Evolutionary conservation across 1,140 invertebrate genomes (phyloP).

Genomic region (Drosophila kepulauana): DNA sequence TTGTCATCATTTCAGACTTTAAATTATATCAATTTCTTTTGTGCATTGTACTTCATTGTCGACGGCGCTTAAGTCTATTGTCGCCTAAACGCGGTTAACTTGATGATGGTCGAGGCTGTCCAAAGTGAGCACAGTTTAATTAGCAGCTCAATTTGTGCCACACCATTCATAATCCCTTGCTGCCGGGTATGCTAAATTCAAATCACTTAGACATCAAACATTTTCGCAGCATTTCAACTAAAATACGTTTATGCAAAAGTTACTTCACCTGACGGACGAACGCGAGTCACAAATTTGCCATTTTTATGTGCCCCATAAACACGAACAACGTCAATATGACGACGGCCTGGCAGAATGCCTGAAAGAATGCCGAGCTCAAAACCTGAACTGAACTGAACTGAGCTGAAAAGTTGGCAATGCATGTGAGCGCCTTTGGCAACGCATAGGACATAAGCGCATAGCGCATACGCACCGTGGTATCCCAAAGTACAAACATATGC

Average conservation of each 20-base stretch:
- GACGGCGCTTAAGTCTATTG: constrained; percentile 68
- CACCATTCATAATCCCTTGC: neutral
- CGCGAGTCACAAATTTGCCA: constrained; percentile 57
- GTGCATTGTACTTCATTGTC: neutral
- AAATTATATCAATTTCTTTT: constrained; percentile 75
- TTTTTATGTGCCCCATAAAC: constrained; percentile 64
- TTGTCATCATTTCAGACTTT: constrained; percentile 56
- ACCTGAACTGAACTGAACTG: neutral
- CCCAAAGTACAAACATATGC: constrained; percentile 44
- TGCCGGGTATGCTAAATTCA: neutral
- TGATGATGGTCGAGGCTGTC: constrained; percentile 17
- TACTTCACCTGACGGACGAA: constrained; percentile 38
- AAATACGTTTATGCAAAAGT: neutral
- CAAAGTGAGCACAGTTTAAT: constrained; percentile 46
- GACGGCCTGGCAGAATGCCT: neutral
- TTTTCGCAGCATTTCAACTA: neutral
- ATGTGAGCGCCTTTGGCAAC: constrained; percentile 44
- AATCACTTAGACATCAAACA: neutral
- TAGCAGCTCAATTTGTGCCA: constrained; percentile 27
- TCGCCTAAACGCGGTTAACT: constrained; percentile 66
- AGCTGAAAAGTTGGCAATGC: constrained; percentile 37
- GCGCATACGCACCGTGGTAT: constrained; percentile 63
- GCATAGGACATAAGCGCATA: constrained; percentile 20
- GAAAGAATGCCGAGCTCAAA: neutral
- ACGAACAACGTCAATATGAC: constrained; percentile 31